Percentiles rank a stretch among this genome's conserved stretches.
phyloP scores from a whole-genome alignment of 2,797 vertebrate genomes.

The Sebastes flavidus region DNA sequence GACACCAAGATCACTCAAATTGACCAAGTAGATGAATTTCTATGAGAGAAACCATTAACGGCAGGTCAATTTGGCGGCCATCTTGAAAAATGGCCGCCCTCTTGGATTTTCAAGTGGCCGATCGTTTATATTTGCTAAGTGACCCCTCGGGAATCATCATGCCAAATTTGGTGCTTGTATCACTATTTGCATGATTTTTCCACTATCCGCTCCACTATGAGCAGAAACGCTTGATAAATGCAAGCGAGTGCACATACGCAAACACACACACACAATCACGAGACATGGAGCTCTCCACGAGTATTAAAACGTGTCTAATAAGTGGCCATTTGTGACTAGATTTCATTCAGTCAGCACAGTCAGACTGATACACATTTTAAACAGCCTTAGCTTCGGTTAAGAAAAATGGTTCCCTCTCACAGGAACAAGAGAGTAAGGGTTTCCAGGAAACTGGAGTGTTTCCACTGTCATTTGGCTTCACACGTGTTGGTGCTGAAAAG shows the following conservation, averaged over 20 bases:
- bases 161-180: no score
- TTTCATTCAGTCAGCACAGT: constrained; percentile 14
- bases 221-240: background rate
- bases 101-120: no score
- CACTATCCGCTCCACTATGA: no score
- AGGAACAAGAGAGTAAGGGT: constrained; percentile 16
- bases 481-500: constrained; percentile 48
- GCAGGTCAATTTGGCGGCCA: no score
- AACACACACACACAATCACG: constrained; percentile 26
- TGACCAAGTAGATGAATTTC: no score
- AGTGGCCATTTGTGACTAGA: constrained; percentile 33
- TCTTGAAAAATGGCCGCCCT: no score
- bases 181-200: no score
- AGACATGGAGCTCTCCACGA: constrained; percentile 43
- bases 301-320: constrained; percentile 34
- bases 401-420: background rate
- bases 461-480: constrained; percentile 52
- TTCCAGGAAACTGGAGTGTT: constrained; percentile 59
- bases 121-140: no score
- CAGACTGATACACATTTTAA: constrained; percentile 23
- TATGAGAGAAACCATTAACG: no score
- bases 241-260: background rate
- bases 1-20: no score
- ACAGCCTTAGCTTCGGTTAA: background rate
- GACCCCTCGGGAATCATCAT: no score